Base-by-base conservation (phyloP, 2,113 vertebrate species). In the Monarcha castaneiventris region DNA sequence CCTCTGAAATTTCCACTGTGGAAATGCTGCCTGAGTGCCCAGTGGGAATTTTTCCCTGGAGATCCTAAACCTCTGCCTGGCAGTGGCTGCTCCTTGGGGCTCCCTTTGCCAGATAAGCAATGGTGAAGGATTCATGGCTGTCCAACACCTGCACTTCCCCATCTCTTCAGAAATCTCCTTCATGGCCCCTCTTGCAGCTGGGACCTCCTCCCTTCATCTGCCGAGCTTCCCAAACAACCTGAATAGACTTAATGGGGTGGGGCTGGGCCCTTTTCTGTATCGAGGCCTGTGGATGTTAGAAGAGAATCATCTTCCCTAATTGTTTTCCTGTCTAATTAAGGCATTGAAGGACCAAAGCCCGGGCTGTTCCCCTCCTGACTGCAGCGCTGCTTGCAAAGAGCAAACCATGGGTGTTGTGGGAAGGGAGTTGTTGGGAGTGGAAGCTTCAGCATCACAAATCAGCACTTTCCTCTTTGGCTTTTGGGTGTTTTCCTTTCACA, bases 271-370 rank as follows among this genome's bases (percentile, higher is more conserved):
- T 69, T 87, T 29, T 44, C 52, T 52, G 2, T 22, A 9, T 17
- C 69, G 75, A 76, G 55, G 54, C 67, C 33, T 73, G 55, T 46
- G 52, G 71, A n/a, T 86, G 25, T 10, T 55, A 41, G 75, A 43
- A 52, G 49, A 82, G 56, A 93, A 72, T 22, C 33, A 26, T 29
- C 54, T 54, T 59, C 79, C 55, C 52, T 93, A 72, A 94, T 84
- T 94, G 80, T 74, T 95, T 89, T 89, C 64, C 29, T 89, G 82
- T 35, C 89, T 93, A 75, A 91, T 94, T 81, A 93, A 92, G 48
- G 52, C 80, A 1, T 15, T 89, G 79, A 87, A 91, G 80, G 25
- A 69, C 90, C 78, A 76, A 87, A 18, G 62, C 74, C 61, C 49
- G 78, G 21, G 80, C 61, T 37, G 15, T 84, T 52, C 64, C 66